A percentile compares a stretch with the other conserved stretches of the same genome.
Evolutionary conservation across 2,113 vertebrate species (phyloP).

Genomic region (Siniperca chuatsi): DNA sequence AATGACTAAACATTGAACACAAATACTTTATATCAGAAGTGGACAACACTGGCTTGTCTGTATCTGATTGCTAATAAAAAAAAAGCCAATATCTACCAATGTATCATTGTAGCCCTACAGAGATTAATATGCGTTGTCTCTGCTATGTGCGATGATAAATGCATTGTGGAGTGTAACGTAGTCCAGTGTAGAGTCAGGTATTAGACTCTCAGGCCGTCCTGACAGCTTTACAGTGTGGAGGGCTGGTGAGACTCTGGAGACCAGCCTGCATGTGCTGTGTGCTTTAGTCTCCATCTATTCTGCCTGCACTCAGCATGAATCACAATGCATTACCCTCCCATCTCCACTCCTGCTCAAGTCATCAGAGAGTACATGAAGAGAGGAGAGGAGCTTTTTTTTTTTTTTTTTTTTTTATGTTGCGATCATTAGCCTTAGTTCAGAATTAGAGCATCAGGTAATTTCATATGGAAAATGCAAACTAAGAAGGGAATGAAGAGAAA

Average conservation of each 20-base stretch:
- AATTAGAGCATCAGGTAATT: background rate
- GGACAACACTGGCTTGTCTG: background rate
- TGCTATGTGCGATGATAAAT: slow-evolving; percentile 20
- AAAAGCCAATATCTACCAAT: background rate
- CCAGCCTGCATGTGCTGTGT: slow-evolving; percentile 41
- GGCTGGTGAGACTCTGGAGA: slow-evolving; percentile 61
- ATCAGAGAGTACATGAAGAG: slow-evolving; percentile 26
- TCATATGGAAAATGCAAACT: background rate
- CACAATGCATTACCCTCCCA: slow-evolving; percentile 68
- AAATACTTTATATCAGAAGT: background rate
- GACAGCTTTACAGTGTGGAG: slow-evolving; percentile 71
- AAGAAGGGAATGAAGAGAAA: background rate
- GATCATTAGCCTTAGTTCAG: slow-evolving; percentile 21
- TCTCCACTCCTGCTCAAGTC: slow-evolving; percentile 63
- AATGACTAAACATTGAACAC: background rate
- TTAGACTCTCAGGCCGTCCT: slow-evolving; percentile 50
- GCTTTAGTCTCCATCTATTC: slow-evolving; percentile 59
- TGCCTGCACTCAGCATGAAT: slow-evolving; percentile 69
- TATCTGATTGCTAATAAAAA: slow-evolving; percentile 15
- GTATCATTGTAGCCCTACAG: background rate
- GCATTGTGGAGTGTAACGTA: background rate
- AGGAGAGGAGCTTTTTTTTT: slow-evolving; percentile 31
- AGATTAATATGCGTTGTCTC: slow-evolving; percentile 23
- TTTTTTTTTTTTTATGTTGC: slow-evolving; percentile 40
- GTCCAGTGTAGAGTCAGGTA: slow-evolving; percentile 49